Percentiles rank a stretch among this genome's conserved stretches.
These are phyloP conservation scores for Crocodylus rhombifer DNA, from an alignment of 2,797 vertebrate genomes.

Conservation along the genomic window DNA sequence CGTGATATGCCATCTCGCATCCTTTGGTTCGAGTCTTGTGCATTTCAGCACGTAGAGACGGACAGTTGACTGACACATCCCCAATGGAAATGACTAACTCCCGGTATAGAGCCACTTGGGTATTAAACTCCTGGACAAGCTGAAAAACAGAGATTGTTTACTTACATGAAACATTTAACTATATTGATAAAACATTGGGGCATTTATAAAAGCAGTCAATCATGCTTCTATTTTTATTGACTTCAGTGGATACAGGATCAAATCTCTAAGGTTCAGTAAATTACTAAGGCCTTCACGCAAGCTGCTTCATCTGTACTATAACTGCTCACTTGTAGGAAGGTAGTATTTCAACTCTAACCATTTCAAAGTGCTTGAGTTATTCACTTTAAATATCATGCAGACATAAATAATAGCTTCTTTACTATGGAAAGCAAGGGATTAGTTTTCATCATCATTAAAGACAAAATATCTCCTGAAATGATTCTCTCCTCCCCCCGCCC, in stretches of 20 bases:
- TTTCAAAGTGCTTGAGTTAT: constrained; percentile 21
- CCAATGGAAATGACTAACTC: constrained; percentile 98
- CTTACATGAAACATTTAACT: constrained; percentile 14
- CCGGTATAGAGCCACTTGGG: constrained; percentile 95
- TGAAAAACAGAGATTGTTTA: constrained; percentile 79
- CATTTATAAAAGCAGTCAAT: background rate
- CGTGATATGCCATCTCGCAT: constrained; percentile 94
- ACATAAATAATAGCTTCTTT: constrained; percentile 35
- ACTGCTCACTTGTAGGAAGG: constrained; percentile 1
- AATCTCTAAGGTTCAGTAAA: background rate
- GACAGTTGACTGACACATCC: constrained; percentile 92
- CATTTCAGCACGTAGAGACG: constrained; percentile 91
- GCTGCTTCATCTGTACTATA: constrained; percentile 43
- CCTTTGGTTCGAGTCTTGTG: constrained; percentile 93
- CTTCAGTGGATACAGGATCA: background rate
- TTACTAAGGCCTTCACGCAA: background rate
- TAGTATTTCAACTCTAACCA: constrained; percentile 7
- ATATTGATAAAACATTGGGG: background rate
- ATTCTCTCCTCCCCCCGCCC: constrained; percentile 41
- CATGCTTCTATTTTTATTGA: background rate
- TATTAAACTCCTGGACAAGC: constrained; percentile 99
- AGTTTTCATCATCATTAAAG: constrained; percentile 60
- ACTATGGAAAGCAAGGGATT: constrained; percentile 32
- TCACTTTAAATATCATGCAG: constrained; percentile 38
- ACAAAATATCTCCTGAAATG: constrained; percentile 61